Conservation (phyloP, 2,113 vertebrate species). For the Oreochromis spilurus region DNA sequence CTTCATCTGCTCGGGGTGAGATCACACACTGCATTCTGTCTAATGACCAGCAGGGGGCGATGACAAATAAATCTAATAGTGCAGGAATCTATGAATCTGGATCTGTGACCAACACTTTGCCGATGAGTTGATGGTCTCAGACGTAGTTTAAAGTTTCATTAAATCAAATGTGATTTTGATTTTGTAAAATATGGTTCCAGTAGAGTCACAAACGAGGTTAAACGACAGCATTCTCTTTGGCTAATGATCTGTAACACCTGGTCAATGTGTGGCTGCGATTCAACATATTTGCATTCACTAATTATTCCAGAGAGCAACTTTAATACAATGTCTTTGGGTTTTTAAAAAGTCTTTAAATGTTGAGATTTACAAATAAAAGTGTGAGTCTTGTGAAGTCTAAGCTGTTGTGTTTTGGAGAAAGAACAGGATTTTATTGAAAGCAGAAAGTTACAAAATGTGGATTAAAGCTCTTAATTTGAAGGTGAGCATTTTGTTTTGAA, state of each 20-base stretch:
- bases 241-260: accelerated
- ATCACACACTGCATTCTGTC: not conserved
- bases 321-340: not conserved
- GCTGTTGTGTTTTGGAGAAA: not conserved
- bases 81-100: accelerated
- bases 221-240: not conserved
- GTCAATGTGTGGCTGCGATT: not conserved
- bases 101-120: not conserved
- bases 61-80: too few relatives aligned
- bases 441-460: not conserved
- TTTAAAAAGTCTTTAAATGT: not conserved
- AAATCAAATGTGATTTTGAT: not conserved
- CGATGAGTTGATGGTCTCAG: accelerated
- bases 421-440: not conserved
- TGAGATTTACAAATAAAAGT: not conserved
- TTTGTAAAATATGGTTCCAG: too few relatives aligned
- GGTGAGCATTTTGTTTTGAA: not conserved
- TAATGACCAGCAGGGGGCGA: not conserved
- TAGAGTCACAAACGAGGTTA: too few relatives aligned
- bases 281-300: not conserved
- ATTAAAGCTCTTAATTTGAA: not conserved
- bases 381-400: not conserved
- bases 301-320: not conserved
- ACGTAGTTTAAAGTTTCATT: accelerated
- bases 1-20: constrained; percentile 73